Evolutionary conservation across 2,888 invertebrate genomes (phyloP).

Genomic region (Cylindroiulus punctatus): DNA sequence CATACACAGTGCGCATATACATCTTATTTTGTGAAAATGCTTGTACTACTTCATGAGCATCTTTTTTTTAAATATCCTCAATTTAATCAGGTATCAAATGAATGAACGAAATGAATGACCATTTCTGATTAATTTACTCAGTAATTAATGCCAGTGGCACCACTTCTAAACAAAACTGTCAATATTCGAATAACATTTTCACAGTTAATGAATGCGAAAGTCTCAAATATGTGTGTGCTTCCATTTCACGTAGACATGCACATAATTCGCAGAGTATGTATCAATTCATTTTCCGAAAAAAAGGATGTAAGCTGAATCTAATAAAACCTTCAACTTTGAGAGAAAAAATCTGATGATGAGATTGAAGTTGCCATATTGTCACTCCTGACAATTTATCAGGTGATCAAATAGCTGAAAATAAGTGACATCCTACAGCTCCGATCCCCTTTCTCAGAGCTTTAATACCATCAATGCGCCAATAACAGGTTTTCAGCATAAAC

Average conservation of each 20-base stretch:
- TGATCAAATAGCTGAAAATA: slow-evolving; percentile 43
- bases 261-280: slow-evolving; percentile 2
- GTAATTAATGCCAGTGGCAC: not conserved
- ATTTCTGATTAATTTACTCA: not conserved
- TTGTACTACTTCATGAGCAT: no score
- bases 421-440: slow-evolving; percentile 25
- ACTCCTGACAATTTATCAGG: slow-evolving; percentile 42
- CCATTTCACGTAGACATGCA: not conserved
- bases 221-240: not conserved
- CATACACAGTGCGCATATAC: no score
- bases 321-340: slow-evolving; percentile 10
- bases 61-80: no score
- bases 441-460: slow-evolving; percentile 13
- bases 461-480: slow-evolving; percentile 25
- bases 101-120: no score
- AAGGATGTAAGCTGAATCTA: slow-evolving; percentile 41
- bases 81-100: no score
- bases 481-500: slow-evolving; percentile 11
- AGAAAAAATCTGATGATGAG: slow-evolving; percentile 13
- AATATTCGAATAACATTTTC: not conserved
- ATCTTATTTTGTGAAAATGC: no score
- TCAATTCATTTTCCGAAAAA: slow-evolving; percentile 22
- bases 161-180: not conserved
- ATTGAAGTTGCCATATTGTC: slow-evolving; percentile 45
- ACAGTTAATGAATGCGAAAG: not conserved